Evolutionary conservation across 2,888 invertebrate species (phyloP).

Genomic region (Morpho helenor): DNA sequence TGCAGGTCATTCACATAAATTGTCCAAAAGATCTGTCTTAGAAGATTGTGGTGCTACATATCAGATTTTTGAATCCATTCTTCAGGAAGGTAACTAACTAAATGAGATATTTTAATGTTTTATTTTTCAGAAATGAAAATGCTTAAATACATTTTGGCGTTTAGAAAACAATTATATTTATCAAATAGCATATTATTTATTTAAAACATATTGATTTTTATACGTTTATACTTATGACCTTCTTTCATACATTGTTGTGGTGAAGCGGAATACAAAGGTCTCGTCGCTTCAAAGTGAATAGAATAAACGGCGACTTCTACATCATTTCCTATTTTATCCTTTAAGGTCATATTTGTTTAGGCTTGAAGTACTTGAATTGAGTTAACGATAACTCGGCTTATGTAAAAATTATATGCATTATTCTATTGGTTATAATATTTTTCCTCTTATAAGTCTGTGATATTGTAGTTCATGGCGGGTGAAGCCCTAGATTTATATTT

Average conservation of each 20-base stretch:
- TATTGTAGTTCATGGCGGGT: no score
- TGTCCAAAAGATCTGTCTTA: constrained; percentile 65
- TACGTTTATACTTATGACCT: no score
- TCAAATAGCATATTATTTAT: no score
- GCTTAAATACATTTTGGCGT: no score
- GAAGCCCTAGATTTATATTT: no score
- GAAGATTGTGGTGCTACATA: constrained; percentile 90
- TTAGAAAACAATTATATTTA: no score
- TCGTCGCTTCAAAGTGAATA: constrained; percentile 12
- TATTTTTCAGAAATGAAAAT: background rate
- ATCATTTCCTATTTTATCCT: constrained; percentile 30
- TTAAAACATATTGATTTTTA: no score
- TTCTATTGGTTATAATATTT: background rate
- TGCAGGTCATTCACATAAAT: constrained; percentile 68
- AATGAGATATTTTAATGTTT: background rate
- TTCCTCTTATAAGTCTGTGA: no score
- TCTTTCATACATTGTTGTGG: background rate
- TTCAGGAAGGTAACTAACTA: constrained; percentile 67
- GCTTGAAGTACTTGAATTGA: constrained; percentile 6
- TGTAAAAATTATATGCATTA: background rate
- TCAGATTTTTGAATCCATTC: constrained; percentile 88
- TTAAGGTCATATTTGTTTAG: constrained; percentile 33
- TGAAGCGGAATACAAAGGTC: background rate
- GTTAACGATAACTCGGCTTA: no score
- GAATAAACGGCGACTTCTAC: constrained; percentile 32